Base-by-base conservation (phyloP, 2,888 invertebrate species). In the Hofmannophila pseudospretella region DNA sequence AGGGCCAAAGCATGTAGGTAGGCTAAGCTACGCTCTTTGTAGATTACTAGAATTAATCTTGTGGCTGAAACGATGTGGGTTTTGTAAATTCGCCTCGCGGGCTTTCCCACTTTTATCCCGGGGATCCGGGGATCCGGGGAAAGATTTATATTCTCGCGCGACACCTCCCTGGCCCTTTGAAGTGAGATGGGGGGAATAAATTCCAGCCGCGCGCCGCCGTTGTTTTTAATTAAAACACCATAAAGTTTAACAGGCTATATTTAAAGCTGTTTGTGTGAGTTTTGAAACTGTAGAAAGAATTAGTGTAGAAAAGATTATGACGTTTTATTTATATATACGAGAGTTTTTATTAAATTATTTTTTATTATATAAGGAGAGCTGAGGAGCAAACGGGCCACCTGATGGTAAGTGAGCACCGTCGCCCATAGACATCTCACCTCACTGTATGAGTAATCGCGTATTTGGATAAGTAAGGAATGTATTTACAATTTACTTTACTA, bases 161-260 rank as follows among this genome's bases (percentile, higher is more conserved):
- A 76, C 79, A 79, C 72, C 74, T 74, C 67, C n/a, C 57, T 55
- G 70, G 74, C 75, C 80, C 82, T 82, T 84, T 84, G 82, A 82
- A 82, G 80, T 79, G 55, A 16, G 69, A 71, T 71, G 56, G 69
- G 70, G 67, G 69, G 71, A 69, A 75, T 78, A 78, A 79, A 77
- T 79, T 77, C 68, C 63, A 65, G 58, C 59, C 61, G 61, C 54
- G 62, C 62, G 56, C 57, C 58, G 56, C 50, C 66, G 58, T 69
- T 76, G 76, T 73, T 78, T 81, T 82, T 79, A 84, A 84, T 82
- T 80, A 81, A 80, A 81, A 69, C 64, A 55, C 64, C 64, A 70
- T 75, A 67, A 71, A 72, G 62, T 72, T 66, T 56, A 50, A 61
- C 59, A 39, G 36, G 32, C 39, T 38, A 36, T 36, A 52, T 62